phyloP scores from a whole-genome alignment of 1,140 invertebrate genomes.

The Teleopsis dalmanni region DNA sequence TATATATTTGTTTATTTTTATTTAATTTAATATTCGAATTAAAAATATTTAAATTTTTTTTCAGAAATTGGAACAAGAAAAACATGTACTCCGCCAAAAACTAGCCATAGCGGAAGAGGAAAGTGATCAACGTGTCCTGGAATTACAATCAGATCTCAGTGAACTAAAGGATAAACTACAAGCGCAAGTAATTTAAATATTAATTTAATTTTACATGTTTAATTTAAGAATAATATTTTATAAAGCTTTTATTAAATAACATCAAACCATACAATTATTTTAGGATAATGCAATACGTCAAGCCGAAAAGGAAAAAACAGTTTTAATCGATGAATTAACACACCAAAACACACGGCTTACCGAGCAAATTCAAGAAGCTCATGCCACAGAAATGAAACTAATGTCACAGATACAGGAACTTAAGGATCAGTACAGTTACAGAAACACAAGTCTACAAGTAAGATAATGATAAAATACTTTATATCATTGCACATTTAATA shows the following conservation, averaged over 20 bases:
- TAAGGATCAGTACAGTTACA: slow-evolving; percentile 73
- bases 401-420: slow-evolving; percentile 70
- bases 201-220: background rate
- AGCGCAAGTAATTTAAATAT: slow-evolving; percentile 27
- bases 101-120: slow-evolving; percentile 78
- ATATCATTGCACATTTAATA: background rate
- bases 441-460: slow-evolving; percentile 65
- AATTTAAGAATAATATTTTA: background rate
- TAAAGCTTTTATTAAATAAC: background rate
- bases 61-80: slow-evolving; percentile 89
- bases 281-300: slow-evolving; percentile 50
- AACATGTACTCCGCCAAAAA: slow-evolving; percentile 75
- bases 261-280: background rate
- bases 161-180: slow-evolving; percentile 61
- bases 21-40: too few species aligned
- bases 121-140: slow-evolving; percentile 77
- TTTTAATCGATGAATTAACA: slow-evolving; percentile 74
- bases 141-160: slow-evolving; percentile 79
- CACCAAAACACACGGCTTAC: slow-evolving; percentile 86
- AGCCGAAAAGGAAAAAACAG: slow-evolving; percentile 71
- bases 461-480: slow-evolving; percentile 9
- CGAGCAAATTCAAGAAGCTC: slow-evolving; percentile 75
- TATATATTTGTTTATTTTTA: too few species aligned
- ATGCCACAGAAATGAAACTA: slow-evolving; percentile 72
- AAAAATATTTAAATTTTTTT: slow-evolving; percentile 27